phyloP scores from a whole-genome alignment of 2,113 vertebrate species.

The Dasyprocta punctata region DNA sequence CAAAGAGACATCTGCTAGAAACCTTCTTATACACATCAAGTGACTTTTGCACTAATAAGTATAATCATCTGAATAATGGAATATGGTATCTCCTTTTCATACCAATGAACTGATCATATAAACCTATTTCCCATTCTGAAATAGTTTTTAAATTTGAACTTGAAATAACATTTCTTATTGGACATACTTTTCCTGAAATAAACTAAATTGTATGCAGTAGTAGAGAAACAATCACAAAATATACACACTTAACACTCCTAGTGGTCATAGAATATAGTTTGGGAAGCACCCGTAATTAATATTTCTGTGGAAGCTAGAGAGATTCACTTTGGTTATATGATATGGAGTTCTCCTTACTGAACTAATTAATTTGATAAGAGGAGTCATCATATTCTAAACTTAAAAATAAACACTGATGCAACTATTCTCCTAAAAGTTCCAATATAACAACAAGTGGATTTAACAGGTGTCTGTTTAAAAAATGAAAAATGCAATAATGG shows the following conservation, averaged over 20 bases:
- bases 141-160: conserved; percentile 45
- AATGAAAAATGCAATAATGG: neutral
- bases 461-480: neutral
- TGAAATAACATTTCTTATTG: conserved; percentile 19
- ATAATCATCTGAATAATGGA: conserved; percentile 82
- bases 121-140: conserved; percentile 47
- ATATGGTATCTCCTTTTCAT: conserved; percentile 68
- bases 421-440: neutral
- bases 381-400: neutral
- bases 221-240: conserved; percentile 23
- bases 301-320: neutral
- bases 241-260: neutral
- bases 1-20: conserved; percentile 84
- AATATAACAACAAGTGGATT: neutral
- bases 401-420: neutral
- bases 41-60: conserved; percentile 80
- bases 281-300: neutral
- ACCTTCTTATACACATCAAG: conserved; percentile 84
- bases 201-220: neutral
- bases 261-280: neutral
- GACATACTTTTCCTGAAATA: neutral
- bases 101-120: conserved; percentile 54
- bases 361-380: neutral
- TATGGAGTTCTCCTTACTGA: neutral
- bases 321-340: neutral